These are phyloP conservation scores for Cydia splendana DNA, from an alignment of 1,140 invertebrate species.

Conservation along the genomic window DNA sequence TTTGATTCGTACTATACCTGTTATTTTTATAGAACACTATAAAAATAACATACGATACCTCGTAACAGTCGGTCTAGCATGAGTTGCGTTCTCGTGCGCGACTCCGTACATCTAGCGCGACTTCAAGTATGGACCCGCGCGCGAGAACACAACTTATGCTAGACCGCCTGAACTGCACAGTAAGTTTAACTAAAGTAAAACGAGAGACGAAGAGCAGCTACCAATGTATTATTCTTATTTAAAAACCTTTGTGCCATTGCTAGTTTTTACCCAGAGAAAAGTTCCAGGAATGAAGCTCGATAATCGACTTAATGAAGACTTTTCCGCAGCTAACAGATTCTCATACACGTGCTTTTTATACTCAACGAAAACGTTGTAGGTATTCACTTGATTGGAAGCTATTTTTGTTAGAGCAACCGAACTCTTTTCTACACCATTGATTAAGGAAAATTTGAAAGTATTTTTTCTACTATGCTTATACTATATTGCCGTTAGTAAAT, in stretches of 20 bases:
- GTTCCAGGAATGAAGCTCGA: not conserved
- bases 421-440: not conserved
- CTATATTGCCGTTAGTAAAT: too few species aligned
- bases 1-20: too few species aligned
- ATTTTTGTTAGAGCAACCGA: not conserved
- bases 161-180: too few species aligned
- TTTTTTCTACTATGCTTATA: too few species aligned
- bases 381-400: slow-evolving; percentile 7
- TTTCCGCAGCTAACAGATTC: not conserved
- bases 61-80: too few species aligned
- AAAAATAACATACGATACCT: too few species aligned
- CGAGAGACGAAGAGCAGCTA: not conserved
- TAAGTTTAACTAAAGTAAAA: not conserved
- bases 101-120: too few species aligned
- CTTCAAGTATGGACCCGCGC: too few species aligned
- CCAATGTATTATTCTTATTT: not conserved
- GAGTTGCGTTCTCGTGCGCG: too few species aligned
- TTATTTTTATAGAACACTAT: too few species aligned
- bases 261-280: not conserved
- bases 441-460: too few species aligned
- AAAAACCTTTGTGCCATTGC: not conserved
- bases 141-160: too few species aligned
- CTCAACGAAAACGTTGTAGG: not conserved
- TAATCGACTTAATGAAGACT: slow-evolving; percentile 2
- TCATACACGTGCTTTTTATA: not conserved